Conservation (phyloP, 2,113 vertebrate genomes). For the Albula goreensis region DNA sequence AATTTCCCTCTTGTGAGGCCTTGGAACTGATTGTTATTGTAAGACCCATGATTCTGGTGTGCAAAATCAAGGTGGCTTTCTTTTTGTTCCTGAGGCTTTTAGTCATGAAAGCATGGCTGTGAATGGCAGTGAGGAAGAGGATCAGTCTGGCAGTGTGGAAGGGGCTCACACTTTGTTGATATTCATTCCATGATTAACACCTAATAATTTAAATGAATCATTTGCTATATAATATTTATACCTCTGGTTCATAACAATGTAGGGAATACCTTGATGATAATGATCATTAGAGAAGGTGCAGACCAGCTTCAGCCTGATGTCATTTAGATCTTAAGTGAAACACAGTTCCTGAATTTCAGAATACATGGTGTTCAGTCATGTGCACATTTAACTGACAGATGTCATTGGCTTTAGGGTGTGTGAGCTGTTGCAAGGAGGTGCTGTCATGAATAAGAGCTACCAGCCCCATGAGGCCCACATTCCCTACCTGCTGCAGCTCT, state of each 20-base stretch:
- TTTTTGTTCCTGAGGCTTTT: background rate
- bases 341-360: background rate
- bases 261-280: background rate
- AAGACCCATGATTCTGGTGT: background rate
- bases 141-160: too few relatives aligned
- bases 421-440: constrained; percentile 95
- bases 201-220: background rate
- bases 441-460: constrained; percentile 96
- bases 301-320: background rate
- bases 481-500: constrained; percentile 96
- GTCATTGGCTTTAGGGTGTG: constrained; percentile 78
- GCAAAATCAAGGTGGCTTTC: background rate
- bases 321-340: background rate
- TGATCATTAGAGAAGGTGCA: background rate
- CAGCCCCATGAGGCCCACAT: constrained; percentile 98
- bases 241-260: too few relatives aligned
- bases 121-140: background rate
- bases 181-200: background rate
- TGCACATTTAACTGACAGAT: constrained; percentile 21
- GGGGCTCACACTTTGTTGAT: background rate
- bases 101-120: background rate
- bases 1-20: background rate
- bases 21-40: background rate
- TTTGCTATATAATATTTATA: background rate
- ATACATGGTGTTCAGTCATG: background rate